A percentile compares a stretch with the other conserved stretches of the same genome.
These are phyloP conservation scores for Tokudaia tokunoshimensis DNA, from an alignment of 2,797 vertebrate species.

Conservation along the genomic window DNA sequence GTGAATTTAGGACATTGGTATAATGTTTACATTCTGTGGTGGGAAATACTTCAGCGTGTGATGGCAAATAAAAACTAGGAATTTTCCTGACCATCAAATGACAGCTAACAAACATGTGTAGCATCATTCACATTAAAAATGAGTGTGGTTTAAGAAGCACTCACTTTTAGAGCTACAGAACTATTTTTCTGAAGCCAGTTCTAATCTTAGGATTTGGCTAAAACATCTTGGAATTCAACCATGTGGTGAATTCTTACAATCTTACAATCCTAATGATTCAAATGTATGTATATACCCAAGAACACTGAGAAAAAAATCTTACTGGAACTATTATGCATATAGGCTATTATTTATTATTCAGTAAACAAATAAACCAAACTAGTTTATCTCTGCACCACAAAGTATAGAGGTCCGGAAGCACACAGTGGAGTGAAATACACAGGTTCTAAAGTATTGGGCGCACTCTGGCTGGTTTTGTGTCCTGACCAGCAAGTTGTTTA, in stretches of 20 bases:
- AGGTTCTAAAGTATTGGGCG: neutral
- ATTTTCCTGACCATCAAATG: neutral
- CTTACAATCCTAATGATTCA: neutral
- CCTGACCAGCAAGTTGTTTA: neutral
- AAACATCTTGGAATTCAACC: neutral
- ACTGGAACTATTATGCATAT: neutral
- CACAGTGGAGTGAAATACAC: neutral
- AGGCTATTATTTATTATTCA: conserved; percentile 1
- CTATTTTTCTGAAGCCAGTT: neutral
- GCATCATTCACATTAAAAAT: neutral
- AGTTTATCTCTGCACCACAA: neutral
- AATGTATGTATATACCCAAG: neutral
- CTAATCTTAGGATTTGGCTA: neutral
- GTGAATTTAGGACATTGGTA: neutral
- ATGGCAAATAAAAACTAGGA: neutral
- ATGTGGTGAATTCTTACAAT: neutral
- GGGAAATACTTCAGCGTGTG: neutral
- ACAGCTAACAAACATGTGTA: neutral
- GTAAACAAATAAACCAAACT: neutral
- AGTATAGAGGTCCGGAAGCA: neutral
- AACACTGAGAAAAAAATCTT: neutral
- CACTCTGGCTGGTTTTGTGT: conserved; percentile 36
- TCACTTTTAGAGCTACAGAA: conserved; percentile 15
- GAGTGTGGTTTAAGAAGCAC: neutral
- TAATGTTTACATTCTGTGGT: neutral